A percentile compares a stretch with the other conserved stretches of the same genome.
These are phyloP conservation scores for Drosophila tani DNA, from an alignment of 1,140 invertebrate species.

Conservation along the genomic window DNA sequence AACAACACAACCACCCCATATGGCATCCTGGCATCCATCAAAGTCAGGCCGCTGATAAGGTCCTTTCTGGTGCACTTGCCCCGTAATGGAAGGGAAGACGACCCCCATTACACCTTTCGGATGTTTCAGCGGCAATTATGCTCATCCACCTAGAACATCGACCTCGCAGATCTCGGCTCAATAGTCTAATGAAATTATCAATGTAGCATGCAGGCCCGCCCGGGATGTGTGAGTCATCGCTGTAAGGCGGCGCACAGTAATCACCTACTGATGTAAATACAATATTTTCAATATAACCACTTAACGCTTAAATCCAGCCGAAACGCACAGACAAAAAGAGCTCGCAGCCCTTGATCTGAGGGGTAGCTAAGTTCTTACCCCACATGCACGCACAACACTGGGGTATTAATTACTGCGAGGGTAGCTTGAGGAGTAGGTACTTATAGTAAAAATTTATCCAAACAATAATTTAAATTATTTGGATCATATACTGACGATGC, in stretches of 20 bases:
- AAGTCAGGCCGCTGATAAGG: conserved; percentile 56
- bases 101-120: conserved; percentile 66
- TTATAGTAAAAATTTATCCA: background rate
- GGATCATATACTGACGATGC: too few relatives aligned
- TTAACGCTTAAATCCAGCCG: conserved; percentile 80
- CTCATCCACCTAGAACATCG: conserved; percentile 60
- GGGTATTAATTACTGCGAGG: conserved; percentile 26
- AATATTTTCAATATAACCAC: conserved; percentile 84
- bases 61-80: conserved; percentile 38
- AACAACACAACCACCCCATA: conserved; percentile 6
- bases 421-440: background rate
- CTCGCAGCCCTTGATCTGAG: conserved; percentile 37
- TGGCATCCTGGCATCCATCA: conserved; percentile 52
- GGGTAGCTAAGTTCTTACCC: conserved; percentile 52
- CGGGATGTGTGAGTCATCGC: conserved; percentile 68
- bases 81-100: conserved; percentile 38
- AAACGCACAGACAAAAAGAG: conserved; percentile 49
- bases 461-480: too few relatives aligned
- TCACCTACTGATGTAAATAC: conserved; percentile 84
- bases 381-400: conserved; percentile 8
- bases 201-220: conserved; percentile 43
- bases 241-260: conserved; percentile 59
- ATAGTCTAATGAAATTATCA: conserved; percentile 84
- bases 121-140: conserved; percentile 70
- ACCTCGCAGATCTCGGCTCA: conserved; percentile 55